phyloP scores from a whole-genome alignment of 2,888 invertebrate species.

The Chydorus sphaericus region DNA sequence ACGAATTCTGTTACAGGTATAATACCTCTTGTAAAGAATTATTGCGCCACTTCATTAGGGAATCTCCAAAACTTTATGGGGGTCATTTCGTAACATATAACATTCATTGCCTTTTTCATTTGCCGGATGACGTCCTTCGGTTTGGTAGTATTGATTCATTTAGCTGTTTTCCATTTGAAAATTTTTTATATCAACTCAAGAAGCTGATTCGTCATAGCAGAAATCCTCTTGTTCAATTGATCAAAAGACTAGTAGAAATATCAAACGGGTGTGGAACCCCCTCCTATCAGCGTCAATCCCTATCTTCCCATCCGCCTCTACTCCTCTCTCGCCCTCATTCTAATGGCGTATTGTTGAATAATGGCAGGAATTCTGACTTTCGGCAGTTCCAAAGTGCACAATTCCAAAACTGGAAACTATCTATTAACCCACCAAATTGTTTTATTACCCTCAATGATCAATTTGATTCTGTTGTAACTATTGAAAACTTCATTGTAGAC shows the following conservation, averaged over 20 bases:
- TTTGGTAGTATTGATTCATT: conserved; percentile 5
- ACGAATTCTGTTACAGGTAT: background rate
- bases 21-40: conserved; percentile 11
- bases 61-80: conserved; percentile 16
- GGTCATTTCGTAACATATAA: conserved; percentile 17
- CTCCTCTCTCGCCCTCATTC: background rate
- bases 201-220: background rate
- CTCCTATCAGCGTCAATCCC: background rate
- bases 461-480: no score
- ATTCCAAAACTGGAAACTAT: no score
- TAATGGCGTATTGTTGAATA: background rate
- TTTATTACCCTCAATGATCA: no score
- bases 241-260: background rate
- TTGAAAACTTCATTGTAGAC: no score
- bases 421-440: no score
- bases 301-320: no score
- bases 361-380: no score
- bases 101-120: conserved; percentile 16
- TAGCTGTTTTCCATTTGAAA: conserved; percentile 10
- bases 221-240: background rate
- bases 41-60: conserved; percentile 14
- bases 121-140: conserved; percentile 12
- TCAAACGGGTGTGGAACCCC: background rate
- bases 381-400: background rate
- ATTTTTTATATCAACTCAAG: background rate